Evolutionary conservation across 2,113 vertebrate genomes (phyloP).

Genomic region (Paratilapia polleni): DNA sequence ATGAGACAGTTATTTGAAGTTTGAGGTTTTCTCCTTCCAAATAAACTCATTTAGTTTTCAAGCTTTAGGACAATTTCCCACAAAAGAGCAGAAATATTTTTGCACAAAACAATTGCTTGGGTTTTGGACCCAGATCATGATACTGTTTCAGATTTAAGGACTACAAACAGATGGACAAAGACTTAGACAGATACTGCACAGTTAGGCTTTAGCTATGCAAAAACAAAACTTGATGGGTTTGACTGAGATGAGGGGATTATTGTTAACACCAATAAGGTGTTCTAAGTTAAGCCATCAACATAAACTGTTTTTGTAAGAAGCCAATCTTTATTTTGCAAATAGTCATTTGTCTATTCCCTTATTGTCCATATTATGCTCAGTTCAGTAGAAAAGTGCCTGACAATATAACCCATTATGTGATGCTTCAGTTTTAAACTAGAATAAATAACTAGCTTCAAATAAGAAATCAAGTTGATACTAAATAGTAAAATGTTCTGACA

Average conservation of each 20-base stretch:
- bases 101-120: conserved; percentile 42
- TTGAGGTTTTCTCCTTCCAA: conserved; percentile 58
- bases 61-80: conserved; percentile 54
- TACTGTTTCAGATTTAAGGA: conserved; percentile 58
- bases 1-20: conserved; percentile 63
- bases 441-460: background rate
- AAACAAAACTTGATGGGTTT: conserved; percentile 6
- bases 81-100: conserved; percentile 29
- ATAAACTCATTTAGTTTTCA: conserved; percentile 52
- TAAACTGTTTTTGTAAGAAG: too few relatives aligned
- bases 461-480: background rate
- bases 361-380: background rate
- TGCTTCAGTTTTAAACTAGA: background rate
- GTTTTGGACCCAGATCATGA: conserved; percentile 32
- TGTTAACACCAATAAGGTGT: background rate
- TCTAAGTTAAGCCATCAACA: background rate
- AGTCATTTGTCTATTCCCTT: too few relatives aligned
- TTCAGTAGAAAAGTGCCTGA: background rate
- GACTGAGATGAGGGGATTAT: background rate
- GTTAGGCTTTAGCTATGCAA: conserved; percentile 11
- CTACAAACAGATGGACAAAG: conserved; percentile 39
- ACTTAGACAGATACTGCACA: conserved; percentile 5
- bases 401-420: background rate
- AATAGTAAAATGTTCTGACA: background rate
- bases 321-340: too few relatives aligned